Conservation (phyloP, 2,113 vertebrate genomes). For the Arenaria interpres region DNA sequence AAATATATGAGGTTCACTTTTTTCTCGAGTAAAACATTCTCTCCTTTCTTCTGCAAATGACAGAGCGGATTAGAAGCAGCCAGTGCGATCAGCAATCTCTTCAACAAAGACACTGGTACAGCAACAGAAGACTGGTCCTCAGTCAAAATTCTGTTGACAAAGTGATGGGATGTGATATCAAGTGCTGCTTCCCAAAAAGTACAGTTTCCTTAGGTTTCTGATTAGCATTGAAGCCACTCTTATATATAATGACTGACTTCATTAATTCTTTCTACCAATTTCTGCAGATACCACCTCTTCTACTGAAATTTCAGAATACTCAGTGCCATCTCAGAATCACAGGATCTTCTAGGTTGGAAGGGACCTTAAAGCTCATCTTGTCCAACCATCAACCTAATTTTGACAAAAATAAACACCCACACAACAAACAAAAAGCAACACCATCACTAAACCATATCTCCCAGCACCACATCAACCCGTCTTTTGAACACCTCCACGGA, state of each 20-base stretch:
- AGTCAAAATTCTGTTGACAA: not conserved
- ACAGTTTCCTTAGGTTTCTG: not conserved
- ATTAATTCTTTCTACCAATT: not conserved
- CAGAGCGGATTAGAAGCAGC: not conserved
- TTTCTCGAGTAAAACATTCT: not conserved
- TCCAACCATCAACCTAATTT: no score
- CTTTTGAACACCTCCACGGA: no score
- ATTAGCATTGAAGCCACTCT: not conserved
- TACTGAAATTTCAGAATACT: not conserved
- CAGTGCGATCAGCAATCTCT: not conserved
- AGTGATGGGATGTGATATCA: fast-evolving
- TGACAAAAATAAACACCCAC: no score
- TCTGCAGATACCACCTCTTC: not conserved
- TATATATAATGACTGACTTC: not conserved
- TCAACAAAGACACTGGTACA: not conserved
- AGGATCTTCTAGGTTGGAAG: no score
- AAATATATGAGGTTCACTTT: not conserved
- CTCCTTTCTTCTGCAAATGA: not conserved
- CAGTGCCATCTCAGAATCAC: not conserved
- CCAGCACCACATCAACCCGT: no score
- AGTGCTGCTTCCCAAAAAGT: not conserved
- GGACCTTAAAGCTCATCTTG: no score
- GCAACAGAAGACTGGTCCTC: not conserved
- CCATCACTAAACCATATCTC: no score
- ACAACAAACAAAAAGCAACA: no score